phyloP scores from a whole-genome alignment of 1,140 invertebrate species.

The Gryon sp. region DNA sequence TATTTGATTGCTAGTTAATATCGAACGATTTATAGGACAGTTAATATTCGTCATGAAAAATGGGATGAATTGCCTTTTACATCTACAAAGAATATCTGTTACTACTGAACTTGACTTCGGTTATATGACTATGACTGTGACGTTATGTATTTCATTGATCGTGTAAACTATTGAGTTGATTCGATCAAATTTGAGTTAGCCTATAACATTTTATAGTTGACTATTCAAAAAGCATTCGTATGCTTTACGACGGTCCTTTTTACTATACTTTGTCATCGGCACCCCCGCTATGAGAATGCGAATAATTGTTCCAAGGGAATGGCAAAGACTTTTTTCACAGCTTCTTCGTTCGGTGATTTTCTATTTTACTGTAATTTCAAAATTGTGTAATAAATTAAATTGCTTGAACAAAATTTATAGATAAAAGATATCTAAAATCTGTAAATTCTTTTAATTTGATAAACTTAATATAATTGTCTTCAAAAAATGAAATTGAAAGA shows the following conservation, averaged over 20 bases:
- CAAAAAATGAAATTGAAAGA: too few species aligned
- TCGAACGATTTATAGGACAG: constrained; percentile 54
- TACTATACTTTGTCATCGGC: constrained; percentile 48
- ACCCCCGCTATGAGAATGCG: constrained; percentile 27
- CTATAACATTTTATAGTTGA: constrained; percentile 56
- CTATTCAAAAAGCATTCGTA: constrained; percentile 39
- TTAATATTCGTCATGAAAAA: constrained; percentile 51
- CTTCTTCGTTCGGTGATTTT: too few species aligned
- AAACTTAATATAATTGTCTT: too few species aligned
- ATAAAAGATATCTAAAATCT: too few species aligned
- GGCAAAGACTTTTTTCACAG: not conserved
- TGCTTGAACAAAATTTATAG: not conserved
- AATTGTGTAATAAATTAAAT: too few species aligned
- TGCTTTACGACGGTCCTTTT: constrained; percentile 41
- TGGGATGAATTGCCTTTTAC: constrained; percentile 46
- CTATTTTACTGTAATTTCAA: too few species aligned
- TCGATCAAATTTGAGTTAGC: constrained; percentile 58
- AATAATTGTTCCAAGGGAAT: constrained; percentile 27
- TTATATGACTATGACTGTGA: constrained; percentile 42
- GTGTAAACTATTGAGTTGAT: constrained; percentile 52
- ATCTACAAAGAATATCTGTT: constrained; percentile 52
- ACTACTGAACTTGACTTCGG: constrained; percentile 60
- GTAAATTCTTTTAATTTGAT: too few species aligned
- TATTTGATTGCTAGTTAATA: constrained; percentile 62
- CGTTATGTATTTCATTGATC: constrained; percentile 35